phyloP scores from a whole-genome alignment of 2,797 vertebrate genomes.

The Labeo calbasu region DNA sequence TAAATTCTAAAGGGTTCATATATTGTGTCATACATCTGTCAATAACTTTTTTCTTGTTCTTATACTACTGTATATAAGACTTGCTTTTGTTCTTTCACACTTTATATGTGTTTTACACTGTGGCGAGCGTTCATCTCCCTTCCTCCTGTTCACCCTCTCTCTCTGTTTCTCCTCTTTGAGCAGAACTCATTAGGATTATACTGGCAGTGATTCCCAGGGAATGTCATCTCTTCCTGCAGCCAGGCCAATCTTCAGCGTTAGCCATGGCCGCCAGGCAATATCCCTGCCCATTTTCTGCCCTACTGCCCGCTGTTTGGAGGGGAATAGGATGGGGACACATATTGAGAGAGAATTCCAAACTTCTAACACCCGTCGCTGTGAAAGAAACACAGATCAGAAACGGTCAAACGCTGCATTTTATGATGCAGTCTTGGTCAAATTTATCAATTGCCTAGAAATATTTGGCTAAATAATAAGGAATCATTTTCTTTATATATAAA shows the following conservation, averaged over 20 bases:
- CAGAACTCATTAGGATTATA: conserved; percentile 87
- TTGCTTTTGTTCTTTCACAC: conserved; percentile 57
- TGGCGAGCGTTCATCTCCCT: conserved; percentile 25
- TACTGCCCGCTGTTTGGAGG: conserved; percentile 67
- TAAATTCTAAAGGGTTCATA: conserved; percentile 35
- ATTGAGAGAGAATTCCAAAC: conserved; percentile 54
- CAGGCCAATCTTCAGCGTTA: conserved; percentile 78
- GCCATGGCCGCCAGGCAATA: conserved; percentile 73
- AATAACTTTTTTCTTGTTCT: conserved; percentile 10
- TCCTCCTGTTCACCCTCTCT: conserved; percentile 50
- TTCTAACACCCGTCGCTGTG: conserved; percentile 46
- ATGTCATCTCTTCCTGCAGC: conserved; percentile 75
- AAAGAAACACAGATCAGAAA: conserved; percentile 37
- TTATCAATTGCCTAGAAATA: not conserved
- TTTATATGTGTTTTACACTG: conserved; percentile 33
- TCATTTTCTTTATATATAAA: not conserved
- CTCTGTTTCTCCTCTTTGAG: conserved; percentile 79
- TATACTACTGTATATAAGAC: conserved; percentile 17
- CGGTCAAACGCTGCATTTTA: conserved; percentile 27
- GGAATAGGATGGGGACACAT: conserved; percentile 70
- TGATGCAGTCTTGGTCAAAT: conserved; percentile 15
- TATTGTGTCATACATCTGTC: conserved; percentile 11
- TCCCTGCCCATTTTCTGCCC: conserved; percentile 73
- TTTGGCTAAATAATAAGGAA: not conserved
- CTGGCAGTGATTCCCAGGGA: conserved; percentile 83